These are phyloP conservation scores for Ascidia mentula DNA, from an alignment of 23 tunicate genomes.

Conservation along the genomic window DNA sequence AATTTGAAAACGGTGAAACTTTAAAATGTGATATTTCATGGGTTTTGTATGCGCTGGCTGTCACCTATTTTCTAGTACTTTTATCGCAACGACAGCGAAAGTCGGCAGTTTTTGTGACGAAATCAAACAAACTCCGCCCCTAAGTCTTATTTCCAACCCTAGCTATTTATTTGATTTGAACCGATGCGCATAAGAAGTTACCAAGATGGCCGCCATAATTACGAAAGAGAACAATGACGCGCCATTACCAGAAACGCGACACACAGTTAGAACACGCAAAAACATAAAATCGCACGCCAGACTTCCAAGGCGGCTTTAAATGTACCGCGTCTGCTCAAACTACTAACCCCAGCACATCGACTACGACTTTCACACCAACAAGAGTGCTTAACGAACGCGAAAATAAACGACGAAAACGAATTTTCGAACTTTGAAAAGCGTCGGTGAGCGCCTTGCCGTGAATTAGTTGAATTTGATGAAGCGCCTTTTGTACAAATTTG, in stretches of 20 bases:
- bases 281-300: conserved; percentile 16
- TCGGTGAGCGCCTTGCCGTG: conserved; percentile 1
- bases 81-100: too few relatives aligned
- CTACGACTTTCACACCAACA: conserved; percentile 4
- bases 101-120: too few relatives aligned
- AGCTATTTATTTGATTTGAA: conserved; percentile 36
- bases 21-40: too few relatives aligned
- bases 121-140: too few relatives aligned
- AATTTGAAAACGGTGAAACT: too few relatives aligned
- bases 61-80: too few relatives aligned
- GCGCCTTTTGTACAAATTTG: conserved; percentile 82
- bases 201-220: conserved; percentile 86
- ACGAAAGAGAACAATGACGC: conserved; percentile 90
- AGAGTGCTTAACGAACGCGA: not conserved
- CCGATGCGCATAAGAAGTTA: conserved; percentile 64
- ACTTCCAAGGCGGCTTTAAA: conserved; percentile 24
- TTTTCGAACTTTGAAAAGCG: conserved; percentile 5
- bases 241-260: conserved; percentile 12
- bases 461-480: conserved; percentile 72
- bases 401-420: not conserved
- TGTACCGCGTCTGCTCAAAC: conserved; percentile 21
- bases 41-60: too few relatives aligned
- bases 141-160: too few relatives aligned
- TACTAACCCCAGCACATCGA: not conserved
- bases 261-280: conserved; percentile 6